These are phyloP conservation scores for Peromyscus nudipes DNA, from an alignment of 2,797 vertebrate genomes.

Conservation along the genomic window DNA sequence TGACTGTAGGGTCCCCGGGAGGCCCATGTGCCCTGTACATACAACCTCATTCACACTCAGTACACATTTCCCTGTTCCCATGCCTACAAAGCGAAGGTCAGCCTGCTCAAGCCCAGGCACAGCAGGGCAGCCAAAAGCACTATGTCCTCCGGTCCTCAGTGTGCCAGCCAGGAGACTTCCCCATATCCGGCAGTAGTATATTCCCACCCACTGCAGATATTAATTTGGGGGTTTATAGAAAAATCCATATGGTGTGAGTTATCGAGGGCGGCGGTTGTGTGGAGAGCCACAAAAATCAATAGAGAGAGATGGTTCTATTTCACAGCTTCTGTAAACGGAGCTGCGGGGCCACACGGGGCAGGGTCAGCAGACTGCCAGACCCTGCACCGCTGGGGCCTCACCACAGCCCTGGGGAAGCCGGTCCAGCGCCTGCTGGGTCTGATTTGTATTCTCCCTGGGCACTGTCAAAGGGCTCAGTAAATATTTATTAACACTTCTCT, in stretches of 20 bases:
- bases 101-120: neutral
- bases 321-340: slow-evolving; percentile 94
- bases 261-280: slow-evolving; percentile 91
- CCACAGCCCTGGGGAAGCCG: slow-evolving; percentile 27
- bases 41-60: neutral
- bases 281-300: slow-evolving; percentile 94
- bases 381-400: neutral
- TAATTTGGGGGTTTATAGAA: slow-evolving; percentile 94
- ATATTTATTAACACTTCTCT: slow-evolving; percentile 84
- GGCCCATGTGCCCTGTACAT: neutral
- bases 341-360: slow-evolving; percentile 72
- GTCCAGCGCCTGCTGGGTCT: slow-evolving; percentile 62
- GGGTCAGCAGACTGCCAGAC: slow-evolving; percentile 27
- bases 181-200: slow-evolving; percentile 84
- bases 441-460: slow-evolving; percentile 74
- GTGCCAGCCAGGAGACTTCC: slow-evolving; percentile 77
- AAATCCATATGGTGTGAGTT: slow-evolving; percentile 97
- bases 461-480: slow-evolving; percentile 80
- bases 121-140: neutral
- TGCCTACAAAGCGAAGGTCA: neutral
- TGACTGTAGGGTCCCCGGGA: neutral
- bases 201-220: slow-evolving; percentile 88
- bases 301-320: slow-evolving; percentile 95
- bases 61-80: neutral
- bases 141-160: neutral